A percentile compares a stretch with the other conserved stretches of the same genome.
phyloP scores from a whole-genome alignment of 2,797 vertebrate species.

The Erethizon dorsatum region DNA sequence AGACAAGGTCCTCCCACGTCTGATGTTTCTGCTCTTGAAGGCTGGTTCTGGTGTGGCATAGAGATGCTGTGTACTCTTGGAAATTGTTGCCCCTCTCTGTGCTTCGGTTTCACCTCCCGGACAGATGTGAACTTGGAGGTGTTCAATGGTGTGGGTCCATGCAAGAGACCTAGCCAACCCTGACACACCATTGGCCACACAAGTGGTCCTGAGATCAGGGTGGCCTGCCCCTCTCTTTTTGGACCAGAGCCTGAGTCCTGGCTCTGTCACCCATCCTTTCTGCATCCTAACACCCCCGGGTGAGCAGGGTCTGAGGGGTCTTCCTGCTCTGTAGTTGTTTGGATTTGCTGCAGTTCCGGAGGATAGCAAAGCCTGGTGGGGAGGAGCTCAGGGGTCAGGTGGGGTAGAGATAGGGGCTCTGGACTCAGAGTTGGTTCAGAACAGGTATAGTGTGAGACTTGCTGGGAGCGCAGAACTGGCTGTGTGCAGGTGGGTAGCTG shows the following conservation, averaged over 20 bases:
- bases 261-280: neutral
- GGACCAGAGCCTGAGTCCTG: neutral
- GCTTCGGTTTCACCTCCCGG: neutral
- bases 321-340: neutral
- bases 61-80: conserved; percentile 9
- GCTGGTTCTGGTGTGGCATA: neutral
- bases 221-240: neutral
- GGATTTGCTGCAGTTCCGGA: neutral
- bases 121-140: neutral
- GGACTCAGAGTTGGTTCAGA: neutral
- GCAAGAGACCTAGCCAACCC: neutral
- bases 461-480: neutral
- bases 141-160: neutral
- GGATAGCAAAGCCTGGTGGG: neutral
- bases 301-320: neutral
- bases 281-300: neutral
- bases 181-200: neutral
- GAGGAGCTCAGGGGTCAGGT: neutral
- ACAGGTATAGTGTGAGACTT: neutral
- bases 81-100: neutral
- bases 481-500: neutral
- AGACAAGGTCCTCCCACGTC: neutral
- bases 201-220: neutral
- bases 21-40: neutral
- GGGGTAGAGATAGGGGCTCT: neutral